These are phyloP conservation scores for Sinella curviseta DNA, from an alignment of 1,140 invertebrate genomes.

Conservation along the genomic window DNA sequence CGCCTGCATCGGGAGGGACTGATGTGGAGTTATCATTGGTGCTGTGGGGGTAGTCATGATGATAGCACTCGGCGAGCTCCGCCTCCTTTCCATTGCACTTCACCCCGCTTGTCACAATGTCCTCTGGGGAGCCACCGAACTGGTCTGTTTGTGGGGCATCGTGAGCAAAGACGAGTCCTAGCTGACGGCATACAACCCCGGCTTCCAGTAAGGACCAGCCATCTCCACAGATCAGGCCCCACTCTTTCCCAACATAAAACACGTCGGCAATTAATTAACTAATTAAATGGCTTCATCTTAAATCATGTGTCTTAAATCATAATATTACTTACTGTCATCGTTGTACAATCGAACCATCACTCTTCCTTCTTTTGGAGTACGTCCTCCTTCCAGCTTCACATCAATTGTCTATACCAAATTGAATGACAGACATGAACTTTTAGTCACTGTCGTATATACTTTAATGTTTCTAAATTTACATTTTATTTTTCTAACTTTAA, in stretches of 20 bases:
- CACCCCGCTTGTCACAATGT: slow-evolving; percentile 66
- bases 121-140: slow-evolving; percentile 65
- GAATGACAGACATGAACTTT: too few relatives aligned
- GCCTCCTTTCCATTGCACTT: slow-evolving; percentile 74
- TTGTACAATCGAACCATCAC: slow-evolving; percentile 67
- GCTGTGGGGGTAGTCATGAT: slow-evolving; percentile 62
- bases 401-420: too few relatives aligned
- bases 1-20: too few relatives aligned
- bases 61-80: slow-evolving; percentile 68
- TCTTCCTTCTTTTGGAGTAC: slow-evolving; percentile 66
- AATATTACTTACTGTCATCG: slow-evolving; percentile 38
- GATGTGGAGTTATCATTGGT: too few relatives aligned
- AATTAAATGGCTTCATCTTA: not conserved
- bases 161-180: slow-evolving; percentile 72
- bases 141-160: slow-evolving; percentile 71
- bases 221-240: slow-evolving; percentile 84
- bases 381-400: slow-evolving; percentile 64
- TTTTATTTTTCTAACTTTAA: slow-evolving; percentile 34
- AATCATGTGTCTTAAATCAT: not conserved
- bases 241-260: slow-evolving; percentile 55
- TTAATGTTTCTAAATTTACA: not conserved
- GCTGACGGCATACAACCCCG: slow-evolving; percentile 73
- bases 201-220: slow-evolving; percentile 83
- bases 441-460: too few relatives aligned
- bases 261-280: not conserved